These are phyloP conservation scores for Acipenser ruthenus DNA, from an alignment of 2,797 vertebrate species.

Conservation along the genomic window DNA sequence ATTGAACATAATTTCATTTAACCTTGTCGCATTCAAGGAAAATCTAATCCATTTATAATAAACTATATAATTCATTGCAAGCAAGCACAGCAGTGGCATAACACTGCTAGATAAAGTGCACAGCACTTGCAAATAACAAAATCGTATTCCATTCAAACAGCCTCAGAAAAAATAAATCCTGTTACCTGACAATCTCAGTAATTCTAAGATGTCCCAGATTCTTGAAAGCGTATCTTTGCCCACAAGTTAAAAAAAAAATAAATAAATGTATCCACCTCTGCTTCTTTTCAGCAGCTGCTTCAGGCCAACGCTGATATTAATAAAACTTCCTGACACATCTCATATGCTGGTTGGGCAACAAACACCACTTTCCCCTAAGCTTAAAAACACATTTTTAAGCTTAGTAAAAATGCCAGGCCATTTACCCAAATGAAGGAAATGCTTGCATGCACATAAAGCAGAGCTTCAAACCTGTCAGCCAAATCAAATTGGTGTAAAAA, in stretches of 20 bases:
- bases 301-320: conserved; percentile 15
- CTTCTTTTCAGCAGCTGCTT: conserved; percentile 26
- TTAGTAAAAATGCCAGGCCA: conserved; percentile 23
- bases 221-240: conserved; percentile 44
- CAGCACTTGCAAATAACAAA: conserved; percentile 23
- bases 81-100: not conserved
- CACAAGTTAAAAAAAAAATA: conserved; percentile 35
- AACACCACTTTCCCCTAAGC: not conserved
- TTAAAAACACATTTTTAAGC: conserved; percentile 13
- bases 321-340: conserved; percentile 28
- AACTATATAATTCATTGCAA: conserved; percentile 35
- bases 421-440: conserved; percentile 20
- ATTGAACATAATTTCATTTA: conserved; percentile 71
- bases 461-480: conserved; percentile 13
- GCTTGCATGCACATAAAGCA: conserved; percentile 15
- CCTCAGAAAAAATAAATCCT: conserved; percentile 31
- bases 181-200: conserved; percentile 56
- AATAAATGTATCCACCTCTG: conserved; percentile 33
- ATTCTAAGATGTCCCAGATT: conserved; percentile 53
- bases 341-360: conserved; percentile 24
- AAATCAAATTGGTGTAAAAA: conserved; percentile 16
- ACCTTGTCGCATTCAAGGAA: conserved; percentile 53
- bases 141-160: conserved; percentile 19
- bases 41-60: conserved; percentile 62
- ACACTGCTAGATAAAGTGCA: conserved; percentile 20